Conservation (phyloP, 2,888 invertebrate genomes). For the Archips xylosteana region DNA sequence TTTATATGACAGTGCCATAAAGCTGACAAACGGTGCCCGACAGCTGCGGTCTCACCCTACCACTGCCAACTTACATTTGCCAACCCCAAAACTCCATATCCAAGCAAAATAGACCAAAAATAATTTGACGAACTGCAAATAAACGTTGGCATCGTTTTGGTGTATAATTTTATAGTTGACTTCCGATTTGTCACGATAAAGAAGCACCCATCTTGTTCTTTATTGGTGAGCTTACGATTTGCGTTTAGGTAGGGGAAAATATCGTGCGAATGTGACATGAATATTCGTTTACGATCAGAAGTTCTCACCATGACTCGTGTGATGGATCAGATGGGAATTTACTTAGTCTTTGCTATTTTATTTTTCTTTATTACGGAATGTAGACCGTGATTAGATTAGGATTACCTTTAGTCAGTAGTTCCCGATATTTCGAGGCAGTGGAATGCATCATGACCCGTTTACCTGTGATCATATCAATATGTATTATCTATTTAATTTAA, state of each 20-base stretch:
- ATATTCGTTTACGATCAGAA: neutral
- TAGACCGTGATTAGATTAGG: too few species aligned
- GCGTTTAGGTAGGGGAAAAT: slow-evolving; percentile 16
- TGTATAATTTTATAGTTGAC: slow-evolving; percentile 32
- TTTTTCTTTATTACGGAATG: too few species aligned
- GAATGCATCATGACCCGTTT: too few species aligned
- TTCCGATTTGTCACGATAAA: slow-evolving; percentile 34
- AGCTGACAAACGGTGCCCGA: slow-evolving; percentile 42
- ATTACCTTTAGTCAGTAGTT: too few species aligned
- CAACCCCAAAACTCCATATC: neutral
- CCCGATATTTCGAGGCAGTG: too few species aligned
- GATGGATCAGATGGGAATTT: too few species aligned
- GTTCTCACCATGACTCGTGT: neutral
- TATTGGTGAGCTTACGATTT: slow-evolving; percentile 26
- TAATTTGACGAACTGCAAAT: neutral
- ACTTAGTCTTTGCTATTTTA: too few species aligned
- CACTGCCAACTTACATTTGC: slow-evolving; percentile 17
- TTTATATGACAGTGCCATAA: slow-evolving; percentile 44
- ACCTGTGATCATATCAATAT: too few species aligned
- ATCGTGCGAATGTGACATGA: neutral
- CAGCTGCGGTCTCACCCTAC: slow-evolving; percentile 40
- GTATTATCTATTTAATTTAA: too few species aligned
- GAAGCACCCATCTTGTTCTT: slow-evolving; percentile 24
- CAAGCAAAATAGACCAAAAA: neutral
- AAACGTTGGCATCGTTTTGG: slow-evolving; percentile 22